Base-by-base conservation (phyloP, 2,797 vertebrate species). In the Chaenodraco wilsoni region DNA sequence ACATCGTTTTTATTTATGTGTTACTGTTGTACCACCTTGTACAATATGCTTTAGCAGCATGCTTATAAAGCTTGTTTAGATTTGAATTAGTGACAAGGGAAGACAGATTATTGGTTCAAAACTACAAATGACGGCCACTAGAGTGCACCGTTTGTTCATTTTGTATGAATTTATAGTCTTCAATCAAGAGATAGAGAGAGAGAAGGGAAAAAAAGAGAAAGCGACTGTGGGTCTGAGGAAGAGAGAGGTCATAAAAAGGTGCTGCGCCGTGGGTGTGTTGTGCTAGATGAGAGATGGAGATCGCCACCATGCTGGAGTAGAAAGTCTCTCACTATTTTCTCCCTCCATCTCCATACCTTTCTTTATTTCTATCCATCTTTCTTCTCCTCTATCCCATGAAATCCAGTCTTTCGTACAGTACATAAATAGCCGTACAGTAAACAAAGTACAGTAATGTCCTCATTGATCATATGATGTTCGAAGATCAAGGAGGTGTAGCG, bases 271-370 rank as follows among this genome's bases (percentile, higher is more conserved):
- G 81, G 84, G 82, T 37, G 82, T 82, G 71, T 80, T 79, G 83
- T 75, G 69, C 81, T 33, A 44, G 81, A 85, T 84, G 82, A 86
- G 72, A 72, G 69, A 77, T 81, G 57, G 62, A 88, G 57, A 82
- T 79, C 44, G 46, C 51, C 76, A 79, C 52, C 48, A 72, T 44
- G 76, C 74, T 79, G 63, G 62, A 79, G 69, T 83, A 76, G 69
- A 83, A 69, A 79, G 63, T 70, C 21, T 62, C 51, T 76, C 67
- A 65, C 79, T 59, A 49, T 74, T 70, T 69, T 75, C 57, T 80
- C 63, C 3, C 40, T 9, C 37, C 63, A 65, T 60, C 57, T 62
- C 17, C 61, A 23, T 33, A 8, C 62, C 45, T 70, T 64, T 48
- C 44, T 81, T 55, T 31, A 43, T 80, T 50, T 60, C 0, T 31